Percentiles rank a stretch among this genome's conserved stretches.
Evolutionary conservation across 2,888 invertebrate species (phyloP).

Genomic region (Chalcis sispes): DNA sequence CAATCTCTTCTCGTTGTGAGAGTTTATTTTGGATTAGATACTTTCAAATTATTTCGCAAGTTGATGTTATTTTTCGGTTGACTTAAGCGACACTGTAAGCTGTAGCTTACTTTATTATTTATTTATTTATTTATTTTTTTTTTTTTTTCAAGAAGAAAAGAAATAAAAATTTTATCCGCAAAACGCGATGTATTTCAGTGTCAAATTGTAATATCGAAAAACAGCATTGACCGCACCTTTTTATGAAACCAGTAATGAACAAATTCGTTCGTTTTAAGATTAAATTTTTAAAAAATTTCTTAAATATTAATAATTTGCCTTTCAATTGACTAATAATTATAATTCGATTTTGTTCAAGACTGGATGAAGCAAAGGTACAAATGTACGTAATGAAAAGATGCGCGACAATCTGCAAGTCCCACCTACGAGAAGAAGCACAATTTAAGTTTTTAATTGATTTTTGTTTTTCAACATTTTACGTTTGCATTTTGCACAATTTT

Average conservation of each 20-base stretch:
- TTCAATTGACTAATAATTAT: too few relatives aligned
- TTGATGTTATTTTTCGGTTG: constrained; percentile 44
- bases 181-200: constrained; percentile 1
- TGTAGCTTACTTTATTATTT: too few relatives aligned
- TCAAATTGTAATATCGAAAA: constrained; percentile 16
- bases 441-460: background rate
- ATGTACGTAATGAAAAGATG: background rate
- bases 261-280: background rate
- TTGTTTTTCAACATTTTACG: too few relatives aligned
- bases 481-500: constrained; percentile 29
- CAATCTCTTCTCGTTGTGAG: constrained; percentile 46
- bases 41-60: background rate
- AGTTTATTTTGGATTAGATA: background rate
- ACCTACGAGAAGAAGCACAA: constrained; percentile 58
- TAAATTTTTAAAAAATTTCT: background rate
- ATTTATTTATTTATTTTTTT: background rate
- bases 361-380: constrained; percentile 1
- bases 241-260: constrained; percentile 23
- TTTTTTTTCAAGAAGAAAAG: background rate
- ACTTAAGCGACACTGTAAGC: background rate
- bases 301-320: too few relatives aligned
- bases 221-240: constrained; percentile 32
- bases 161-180: too few relatives aligned
- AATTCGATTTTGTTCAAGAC: constrained; percentile 4
- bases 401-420: constrained; percentile 22